Base-by-base conservation (phyloP, 53 echinoderm and acorn worm species). In the Apostichopus leukothele region DNA sequence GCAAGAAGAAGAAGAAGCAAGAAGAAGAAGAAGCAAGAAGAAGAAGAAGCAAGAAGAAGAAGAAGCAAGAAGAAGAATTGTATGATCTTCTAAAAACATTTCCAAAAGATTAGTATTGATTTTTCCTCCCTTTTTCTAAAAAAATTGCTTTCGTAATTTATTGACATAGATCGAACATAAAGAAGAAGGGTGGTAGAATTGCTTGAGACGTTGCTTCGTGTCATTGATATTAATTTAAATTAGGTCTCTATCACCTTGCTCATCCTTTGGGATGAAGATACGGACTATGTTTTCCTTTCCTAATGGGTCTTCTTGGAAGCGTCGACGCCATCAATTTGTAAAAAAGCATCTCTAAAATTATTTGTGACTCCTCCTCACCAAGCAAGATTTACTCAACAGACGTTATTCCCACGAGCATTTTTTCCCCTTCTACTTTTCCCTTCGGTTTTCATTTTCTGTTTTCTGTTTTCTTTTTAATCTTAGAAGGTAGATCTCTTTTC, bases 221-320 rank as follows among this genome's bases (percentile, higher is more conserved):
- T 79, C 79, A 79, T 79, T 79, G 79, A 51, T 79, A 53, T 79
- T 79, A 79, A 79, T 79, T 79, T 79, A 79, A 79, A 79, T 79
- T 79, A 51, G 79, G 79, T 79, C 79, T 53, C 9, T 52, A 52
- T 10, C 53, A 79, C 63, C 79, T 79, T 79, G 53, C 7, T 79
- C 19, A 5, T 79, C 79, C 79, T 52, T 51, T 52, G 79, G 54
- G 79, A 79, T 79, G 18, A 0, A 50, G 50, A 63, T 63, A 16
- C 11, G 63, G 53, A 79, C 51, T 16, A 8, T 19, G 39, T 50
- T 79, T 79, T 79, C 51, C 79, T 53, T 79, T 79, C 20, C 53
- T 79, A 79, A 79, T 79, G 79, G 79, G 79, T 79, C 79, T 39
- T 77, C 53, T 4, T 13, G 79, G 51, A 53, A 79, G 53, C 51